Base-by-base conservation (phyloP, 1,140 invertebrate species). In the Aphidius gifuensis region DNA sequence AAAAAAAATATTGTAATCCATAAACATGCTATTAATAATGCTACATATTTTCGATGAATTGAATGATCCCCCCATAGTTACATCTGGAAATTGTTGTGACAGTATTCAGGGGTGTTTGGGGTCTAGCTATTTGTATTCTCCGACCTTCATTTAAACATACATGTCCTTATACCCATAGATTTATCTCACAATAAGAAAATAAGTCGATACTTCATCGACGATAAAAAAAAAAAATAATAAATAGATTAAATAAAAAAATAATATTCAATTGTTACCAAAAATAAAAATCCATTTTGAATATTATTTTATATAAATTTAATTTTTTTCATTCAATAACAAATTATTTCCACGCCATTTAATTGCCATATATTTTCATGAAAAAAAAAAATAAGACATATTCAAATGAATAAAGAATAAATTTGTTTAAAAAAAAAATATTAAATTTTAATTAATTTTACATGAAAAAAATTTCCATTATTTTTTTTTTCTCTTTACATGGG, bases 101-200 rank as follows among this genome's bases (percentile, higher is more conserved):
- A 74, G 56, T 60, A 65, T 69, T 68, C 60, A 42, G 62, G 71
- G 72, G 60, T 62, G 68, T 74, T 70, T 68, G 68, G 70, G 70
- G 66, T 66, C 63, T 66, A 47, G 48, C 43, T 11, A 47, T 61
- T 61, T 55, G 50, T 61, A 53, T 43, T 64, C 62, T 56, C 64
- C 55, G 56, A 32, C 23, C 4, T 32, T 32, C 23, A 32, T 32
- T 32, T 32, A 32, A 3, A 32, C 23, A 32, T 32, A 32, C 4
- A 32, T 32, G 23, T 32, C 23, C 23, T 32, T 32, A 32, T 32
- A 32, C 4, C 4, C 23, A 32, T 32, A 32, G 23, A 32, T 32
- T 32, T 32, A 32, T 32, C 23, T 32, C 23, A 32, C 23, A 32
- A 32, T 32, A 32, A 32, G 23, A 32, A 32, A 32, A 32, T 32